Conservation (phyloP, 2,888 invertebrate genomes). For the Gibbula magus region DNA sequence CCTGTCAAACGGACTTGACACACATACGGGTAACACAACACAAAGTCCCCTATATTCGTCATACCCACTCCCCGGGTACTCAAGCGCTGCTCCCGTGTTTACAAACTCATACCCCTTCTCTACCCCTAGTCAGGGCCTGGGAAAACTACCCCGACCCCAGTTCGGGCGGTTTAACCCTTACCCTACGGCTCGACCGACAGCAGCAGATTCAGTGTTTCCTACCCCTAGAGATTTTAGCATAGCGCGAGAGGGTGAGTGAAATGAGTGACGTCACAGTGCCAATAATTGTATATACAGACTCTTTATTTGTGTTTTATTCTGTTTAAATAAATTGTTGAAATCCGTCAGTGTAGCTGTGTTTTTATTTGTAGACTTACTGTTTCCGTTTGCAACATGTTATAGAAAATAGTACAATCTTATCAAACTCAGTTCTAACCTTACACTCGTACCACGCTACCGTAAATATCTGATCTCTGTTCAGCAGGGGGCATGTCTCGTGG, state of each 20-base stretch:
- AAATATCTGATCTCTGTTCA: too few species aligned
- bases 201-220: constrained; percentile 23
- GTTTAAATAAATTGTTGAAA: constrained; percentile 25
- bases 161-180: constrained; percentile 14
- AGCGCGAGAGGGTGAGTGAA: constrained; percentile 37
- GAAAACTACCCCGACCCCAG: constrained; percentile 29
- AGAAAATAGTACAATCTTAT: too few species aligned
- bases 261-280: background rate
- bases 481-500: too few species aligned
- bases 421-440: too few species aligned
- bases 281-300: background rate
- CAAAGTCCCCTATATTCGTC: constrained; percentile 21
- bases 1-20: background rate
- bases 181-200: constrained; percentile 20
- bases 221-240: constrained; percentile 34
- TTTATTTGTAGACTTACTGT: background rate
- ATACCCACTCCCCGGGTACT: constrained; percentile 30
- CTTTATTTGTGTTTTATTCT: constrained; percentile 10
- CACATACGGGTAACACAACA: background rate
- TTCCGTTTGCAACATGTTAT: too few species aligned
- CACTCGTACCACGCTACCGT: too few species aligned
- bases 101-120: constrained; percentile 11
- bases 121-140: constrained; percentile 7
- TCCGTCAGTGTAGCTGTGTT: background rate
- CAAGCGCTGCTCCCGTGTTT: background rate